Evolutionary conservation across 2,797 vertebrate species (phyloP).

Genomic region (Antrozous pallidus): DNA sequence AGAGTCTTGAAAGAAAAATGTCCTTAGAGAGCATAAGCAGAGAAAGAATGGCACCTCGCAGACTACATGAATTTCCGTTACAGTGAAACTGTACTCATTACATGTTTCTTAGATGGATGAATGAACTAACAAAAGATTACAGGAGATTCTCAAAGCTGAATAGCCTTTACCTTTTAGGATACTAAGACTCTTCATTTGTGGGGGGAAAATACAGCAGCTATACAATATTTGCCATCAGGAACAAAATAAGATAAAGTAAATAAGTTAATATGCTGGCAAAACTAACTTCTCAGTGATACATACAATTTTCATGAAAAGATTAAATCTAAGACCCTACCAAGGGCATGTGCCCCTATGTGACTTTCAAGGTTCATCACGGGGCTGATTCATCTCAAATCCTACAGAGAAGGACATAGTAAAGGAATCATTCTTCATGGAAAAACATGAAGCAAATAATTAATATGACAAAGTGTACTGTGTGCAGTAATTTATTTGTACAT

Average conservation of each 20-base stretch:
- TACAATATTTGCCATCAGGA: constrained; percentile 22
- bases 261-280: constrained; percentile 34
- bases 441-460: background rate
- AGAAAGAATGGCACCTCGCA: background rate
- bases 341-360: background rate
- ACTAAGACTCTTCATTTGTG: constrained; percentile 25
- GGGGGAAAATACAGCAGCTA: constrained; percentile 32
- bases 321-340: background rate
- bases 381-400: background rate
- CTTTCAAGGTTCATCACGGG: background rate
- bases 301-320: background rate
- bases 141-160: background rate
- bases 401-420: background rate
- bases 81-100: background rate
- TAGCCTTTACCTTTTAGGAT: background rate
- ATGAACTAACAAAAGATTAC: background rate
- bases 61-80: background rate
- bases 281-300: background rate
- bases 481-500: constrained; percentile 27
- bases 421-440: background rate
- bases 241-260: constrained; percentile 58
- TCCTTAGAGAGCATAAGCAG: background rate
- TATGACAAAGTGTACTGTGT: background rate
- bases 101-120: background rate
- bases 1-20: background rate